A percentile compares a stretch with the other conserved stretches of the same genome.
Evolutionary conservation across 2,113 vertebrate genomes (phyloP).

Genomic region (Campylorhamphus procurvoides): DNA sequence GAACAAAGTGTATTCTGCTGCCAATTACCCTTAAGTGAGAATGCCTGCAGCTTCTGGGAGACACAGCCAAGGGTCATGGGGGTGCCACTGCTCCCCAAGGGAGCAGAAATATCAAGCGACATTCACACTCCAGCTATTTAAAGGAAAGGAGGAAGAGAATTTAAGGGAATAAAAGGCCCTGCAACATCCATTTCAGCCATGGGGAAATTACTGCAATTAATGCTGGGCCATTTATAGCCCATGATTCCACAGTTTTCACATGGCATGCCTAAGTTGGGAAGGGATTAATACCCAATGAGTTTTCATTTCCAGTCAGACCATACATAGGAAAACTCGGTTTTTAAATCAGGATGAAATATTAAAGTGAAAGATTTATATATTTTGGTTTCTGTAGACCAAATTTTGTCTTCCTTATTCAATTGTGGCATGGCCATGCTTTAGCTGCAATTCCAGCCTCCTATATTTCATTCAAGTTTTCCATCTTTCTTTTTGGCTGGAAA

Average conservation of each 20-base stretch:
- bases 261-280: background rate
- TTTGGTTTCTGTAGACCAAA: conserved; percentile 1
- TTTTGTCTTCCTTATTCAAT: background rate
- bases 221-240: background rate
- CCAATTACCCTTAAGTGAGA: conserved; percentile 68
- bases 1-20: conserved; percentile 74
- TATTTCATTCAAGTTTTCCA: background rate
- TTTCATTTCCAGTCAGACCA: background rate
- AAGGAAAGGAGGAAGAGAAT: background rate
- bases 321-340: background rate
- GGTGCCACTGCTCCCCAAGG: conserved; percentile 28
- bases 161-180: background rate
- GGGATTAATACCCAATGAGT: background rate
- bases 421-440: background rate
- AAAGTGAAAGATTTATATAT: background rate
- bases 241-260: background rate
- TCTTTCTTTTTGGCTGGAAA: background rate
- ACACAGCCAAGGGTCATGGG: conserved; percentile 56
- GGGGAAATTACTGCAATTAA: conserved; percentile 28
- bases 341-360: background rate
- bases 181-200: background rate
- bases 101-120: conserved; percentile 25
- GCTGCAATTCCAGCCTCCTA: background rate
- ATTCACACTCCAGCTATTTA: conserved; percentile 8
- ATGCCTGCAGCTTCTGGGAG: conserved; percentile 66